Base-by-base conservation (phyloP, 1,140 invertebrate genomes). In the Diorhabda elongata region DNA sequence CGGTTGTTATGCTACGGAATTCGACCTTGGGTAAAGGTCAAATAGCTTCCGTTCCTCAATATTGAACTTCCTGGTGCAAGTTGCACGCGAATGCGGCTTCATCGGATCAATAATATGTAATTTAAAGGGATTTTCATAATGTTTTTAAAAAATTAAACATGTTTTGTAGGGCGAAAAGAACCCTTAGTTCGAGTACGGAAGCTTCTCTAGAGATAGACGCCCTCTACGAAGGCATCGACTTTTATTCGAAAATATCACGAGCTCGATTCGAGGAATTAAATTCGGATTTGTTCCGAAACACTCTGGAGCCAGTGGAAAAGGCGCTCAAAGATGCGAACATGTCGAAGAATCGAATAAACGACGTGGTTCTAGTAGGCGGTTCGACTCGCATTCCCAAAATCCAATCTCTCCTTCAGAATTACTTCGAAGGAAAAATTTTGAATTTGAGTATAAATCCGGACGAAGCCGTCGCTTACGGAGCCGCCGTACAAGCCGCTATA, bases 321-420 rank as follows among this genome's bases (percentile, higher is more conserved):
- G 87, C 92, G 26, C 79, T 94, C 47, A 82, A 85, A 44, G 91
- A 93, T 81, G 89, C 91, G 3, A 91, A 91, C 78, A 76, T 92
- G 70, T 89, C 90, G 79, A 93, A 92, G 77, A 75, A 76, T 57
- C 78, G 82, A 5, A 91, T 93, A 68, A 84, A 93, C 76, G 91
- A 94, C 71, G 88, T 94, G 5, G 90, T 93, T 3, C 83, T 94
- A 9, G 91, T 93, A 26, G 91, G 92, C 11, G 92, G 91, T 11
- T 92, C 91, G 0, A 93, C 90, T 6, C 84, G 92, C 26, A 88
- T 89, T 47, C 88, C 87, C 0, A 89, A 88, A 75, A 85, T 89
- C 61, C 87, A 88, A 74, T 83, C 80, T 3, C 81, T 88, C 76
- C 75, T 89, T 5, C 84, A 87, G 75, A 85, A 87, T 75, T 89